Percentiles rank a stretch among this genome's conserved stretches.
phyloP scores from a whole-genome alignment of 2,113 vertebrate genomes.

The Procapra przewalskii region DNA sequence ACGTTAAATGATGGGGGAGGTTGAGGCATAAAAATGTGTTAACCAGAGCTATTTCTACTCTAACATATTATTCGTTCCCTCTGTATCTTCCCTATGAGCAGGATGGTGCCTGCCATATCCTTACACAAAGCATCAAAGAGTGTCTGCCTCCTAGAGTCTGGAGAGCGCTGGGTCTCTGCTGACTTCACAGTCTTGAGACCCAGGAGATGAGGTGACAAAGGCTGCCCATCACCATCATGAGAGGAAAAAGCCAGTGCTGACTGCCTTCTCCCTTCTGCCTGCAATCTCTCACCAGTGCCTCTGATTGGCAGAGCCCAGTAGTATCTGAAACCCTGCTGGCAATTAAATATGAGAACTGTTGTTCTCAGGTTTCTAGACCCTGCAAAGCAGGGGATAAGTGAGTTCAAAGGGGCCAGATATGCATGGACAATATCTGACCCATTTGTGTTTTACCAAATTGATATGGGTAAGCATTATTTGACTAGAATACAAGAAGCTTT shows the following conservation, averaged over 20 bases:
- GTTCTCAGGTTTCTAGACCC: background rate
- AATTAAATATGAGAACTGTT: background rate
- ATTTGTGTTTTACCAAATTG: background rate
- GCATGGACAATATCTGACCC: background rate
- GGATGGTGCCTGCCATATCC: background rate
- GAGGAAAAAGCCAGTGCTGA: background rate
- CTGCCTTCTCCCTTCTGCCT: background rate
- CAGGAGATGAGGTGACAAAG: background rate
- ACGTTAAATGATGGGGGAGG: background rate
- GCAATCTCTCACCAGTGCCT: background rate
- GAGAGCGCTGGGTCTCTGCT: background rate
- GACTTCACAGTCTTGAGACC: background rate
- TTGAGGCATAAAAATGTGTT: background rate
- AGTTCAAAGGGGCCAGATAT: background rate
- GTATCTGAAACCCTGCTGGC: background rate
- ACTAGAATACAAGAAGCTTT: background rate
- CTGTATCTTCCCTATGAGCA: background rate
- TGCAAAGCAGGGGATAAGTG: background rate
- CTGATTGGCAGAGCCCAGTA: background rate
- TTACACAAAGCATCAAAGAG: conserved; percentile 11
- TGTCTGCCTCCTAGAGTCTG: background rate
- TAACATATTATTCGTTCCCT: background rate
- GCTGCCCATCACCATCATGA: background rate
- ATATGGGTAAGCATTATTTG: background rate
- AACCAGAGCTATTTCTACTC: background rate